Evolutionary conservation across 2,888 invertebrate species (phyloP).

Genomic region (Caenorhabditis parvicauda): DNA sequence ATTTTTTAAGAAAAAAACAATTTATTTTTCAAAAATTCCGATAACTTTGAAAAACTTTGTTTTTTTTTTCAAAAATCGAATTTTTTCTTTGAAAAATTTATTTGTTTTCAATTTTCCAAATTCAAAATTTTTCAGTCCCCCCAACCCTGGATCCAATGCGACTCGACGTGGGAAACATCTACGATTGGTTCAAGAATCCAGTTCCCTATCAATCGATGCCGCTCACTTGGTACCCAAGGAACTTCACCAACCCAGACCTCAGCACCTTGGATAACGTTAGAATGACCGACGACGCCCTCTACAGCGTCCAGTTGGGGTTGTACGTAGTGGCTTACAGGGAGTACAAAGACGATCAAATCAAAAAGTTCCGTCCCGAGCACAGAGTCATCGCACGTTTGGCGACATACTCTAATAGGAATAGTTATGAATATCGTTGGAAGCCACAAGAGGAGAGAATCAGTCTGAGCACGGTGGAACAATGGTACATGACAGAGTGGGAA

Average conservation of each 20-base stretch:
- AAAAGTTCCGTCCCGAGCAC: constrained; percentile 60
- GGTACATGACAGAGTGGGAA: constrained; percentile 61
- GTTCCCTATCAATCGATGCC: constrained; percentile 54
- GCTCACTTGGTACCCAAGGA: constrained; percentile 60
- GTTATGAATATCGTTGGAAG: constrained; percentile 51
- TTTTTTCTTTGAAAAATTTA: too few species aligned
- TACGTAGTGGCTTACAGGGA: constrained; percentile 61
- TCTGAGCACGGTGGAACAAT: constrained; percentile 57
- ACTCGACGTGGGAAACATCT: constrained; percentile 58
- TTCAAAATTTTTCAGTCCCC: too few species aligned
- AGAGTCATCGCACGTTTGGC: constrained; percentile 50
- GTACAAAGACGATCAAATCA: constrained; percentile 56
- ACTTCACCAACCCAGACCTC: constrained; percentile 60
- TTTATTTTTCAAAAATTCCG: constrained; percentile 35
- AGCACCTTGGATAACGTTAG: constrained; percentile 34
- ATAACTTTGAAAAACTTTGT: too few species aligned
- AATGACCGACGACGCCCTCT: constrained; percentile 55
- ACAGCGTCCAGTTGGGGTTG: constrained; percentile 53
- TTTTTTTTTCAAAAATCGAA: too few species aligned
- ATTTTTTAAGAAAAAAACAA: background rate
- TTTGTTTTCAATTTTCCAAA: too few species aligned
- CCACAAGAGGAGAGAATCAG: constrained; percentile 59
- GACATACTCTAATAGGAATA: constrained; percentile 57
- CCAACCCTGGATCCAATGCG: constrained; percentile 62
- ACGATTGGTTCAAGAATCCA: constrained; percentile 61